Conservation (phyloP, 1,140 invertebrate species). For the Metopolophium dirhodum region DNA sequence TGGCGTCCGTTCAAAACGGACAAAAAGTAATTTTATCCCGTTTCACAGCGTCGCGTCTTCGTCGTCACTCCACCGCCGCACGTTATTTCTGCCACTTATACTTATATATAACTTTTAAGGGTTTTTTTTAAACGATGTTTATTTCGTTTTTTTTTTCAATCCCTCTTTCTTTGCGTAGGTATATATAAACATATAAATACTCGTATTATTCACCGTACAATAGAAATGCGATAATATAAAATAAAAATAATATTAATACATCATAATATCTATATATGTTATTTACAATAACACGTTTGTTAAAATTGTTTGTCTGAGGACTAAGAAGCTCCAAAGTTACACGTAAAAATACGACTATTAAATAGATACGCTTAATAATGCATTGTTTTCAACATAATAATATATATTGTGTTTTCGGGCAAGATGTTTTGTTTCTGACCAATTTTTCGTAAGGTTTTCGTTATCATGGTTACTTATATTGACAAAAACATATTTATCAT, state of each 20-base stretch:
- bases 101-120: not conserved
- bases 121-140: not conserved
- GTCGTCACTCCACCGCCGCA: not conserved
- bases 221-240: not conserved
- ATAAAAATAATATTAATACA: too few relatives aligned
- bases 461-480: too few relatives aligned
- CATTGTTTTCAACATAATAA: not conserved
- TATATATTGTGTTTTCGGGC: too few relatives aligned
- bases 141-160: not conserved
- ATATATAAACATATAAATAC: not conserved
- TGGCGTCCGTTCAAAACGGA: slow-evolving; percentile 36
- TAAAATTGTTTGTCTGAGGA: not conserved
- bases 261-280: not conserved
- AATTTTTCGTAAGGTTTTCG: too few relatives aligned
- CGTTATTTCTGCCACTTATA: slow-evolving; percentile 2
- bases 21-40: slow-evolving; percentile 46
- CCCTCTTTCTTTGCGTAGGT: not conserved
- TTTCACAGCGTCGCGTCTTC: not conserved
- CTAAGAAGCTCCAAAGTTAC: not conserved
- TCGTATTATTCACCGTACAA: not conserved
- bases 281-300: not conserved
- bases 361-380: not conserved
- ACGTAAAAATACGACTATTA: not conserved
- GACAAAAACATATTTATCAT: too few relatives aligned
- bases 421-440: too few relatives aligned